Conservation (phyloP, 2,797 vertebrate species). For the Alfaro cultratus region DNA sequence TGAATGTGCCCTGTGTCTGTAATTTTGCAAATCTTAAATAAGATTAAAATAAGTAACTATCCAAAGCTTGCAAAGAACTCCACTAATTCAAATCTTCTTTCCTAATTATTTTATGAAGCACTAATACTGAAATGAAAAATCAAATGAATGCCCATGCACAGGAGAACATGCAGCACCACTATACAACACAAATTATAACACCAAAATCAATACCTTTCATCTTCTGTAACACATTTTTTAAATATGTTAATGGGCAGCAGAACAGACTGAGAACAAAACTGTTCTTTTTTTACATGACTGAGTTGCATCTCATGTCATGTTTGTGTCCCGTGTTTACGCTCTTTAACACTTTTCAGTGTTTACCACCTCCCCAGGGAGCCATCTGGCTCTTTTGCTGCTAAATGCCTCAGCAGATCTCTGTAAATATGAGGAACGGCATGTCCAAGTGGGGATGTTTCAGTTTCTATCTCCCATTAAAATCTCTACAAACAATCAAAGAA, state of each 20-base stretch:
- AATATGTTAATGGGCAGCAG: background rate
- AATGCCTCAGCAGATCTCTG: background rate
- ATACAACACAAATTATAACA: background rate
- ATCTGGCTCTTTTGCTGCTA: background rate
- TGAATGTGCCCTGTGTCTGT: slow-evolving; percentile 6
- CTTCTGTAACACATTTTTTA: background rate
- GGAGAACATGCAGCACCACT: background rate
- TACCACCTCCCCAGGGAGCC: background rate
- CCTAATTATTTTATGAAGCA: slow-evolving; percentile 7
- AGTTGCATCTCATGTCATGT: background rate
- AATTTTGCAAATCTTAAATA: slow-evolving; percentile 16
- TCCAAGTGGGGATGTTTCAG: background rate
- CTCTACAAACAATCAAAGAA: background rate
- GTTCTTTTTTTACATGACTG: background rate
- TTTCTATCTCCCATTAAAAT: background rate
- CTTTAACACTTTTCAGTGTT: slow-evolving; percentile 9
- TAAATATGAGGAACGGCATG: slow-evolving; percentile 8
- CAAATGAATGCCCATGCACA: background rate
- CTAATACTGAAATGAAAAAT: slow-evolving; percentile 10
- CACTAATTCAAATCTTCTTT: slow-evolving; percentile 6
- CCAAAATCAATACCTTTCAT: background rate
- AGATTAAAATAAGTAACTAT: slow-evolving; percentile 23
- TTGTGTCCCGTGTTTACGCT: background rate
- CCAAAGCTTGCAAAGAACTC: slow-evolving; percentile 35
- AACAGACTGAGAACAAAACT: background rate